Base-by-base conservation (phyloP, 2,797 vertebrate genomes). In the Lates japonicus region DNA sequence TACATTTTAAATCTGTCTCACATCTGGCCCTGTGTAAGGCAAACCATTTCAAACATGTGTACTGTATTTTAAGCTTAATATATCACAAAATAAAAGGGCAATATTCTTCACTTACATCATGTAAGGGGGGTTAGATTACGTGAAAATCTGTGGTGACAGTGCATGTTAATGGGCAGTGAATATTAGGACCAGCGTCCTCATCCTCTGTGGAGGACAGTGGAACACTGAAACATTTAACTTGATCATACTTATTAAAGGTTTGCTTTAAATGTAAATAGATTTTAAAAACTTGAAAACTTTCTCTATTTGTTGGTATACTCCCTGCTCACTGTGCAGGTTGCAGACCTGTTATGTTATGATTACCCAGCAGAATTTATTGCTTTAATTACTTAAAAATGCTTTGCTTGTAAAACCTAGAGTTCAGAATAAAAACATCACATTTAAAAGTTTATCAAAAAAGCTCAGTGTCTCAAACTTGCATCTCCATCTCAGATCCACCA, bases 401-500 rank as follows among this genome's bases (percentile, higher is more conserved):
- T 67, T 68, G 7, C 60, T 77, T 76, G 42, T 54, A 85, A 87
- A 82, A 82, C 52, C 44, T 51, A 29, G 17, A 58, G 11, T 67
- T 82, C 33, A 66, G 78, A 83, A 72, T 46, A 61, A 63, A 66
- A 79, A 82, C 1, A 55, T 37, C 0, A 54, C n/a, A 79, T 78
- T 49, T 9, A 49, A 68, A 81, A 67, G 8, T 14, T 72, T 42
- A 22, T 42, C 35, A 60, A 29, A 82, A 48, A 51, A 13, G 9
- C 62, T 76, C 67, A 68, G 54, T 49, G 37, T 74, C 17, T 92
- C 80, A 92, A 59, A 90, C 71, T 70, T 93, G 89, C 78, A 88
- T 85, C 64, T 93, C 92, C 72, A 90, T 79, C 65, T 93, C 93
- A 37, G 73, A 78, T 66, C 68, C 80, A 44, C 88, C 60, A 42